Conservation (phyloP, 2,113 vertebrate species). For the Ceratotherium simum region DNA sequence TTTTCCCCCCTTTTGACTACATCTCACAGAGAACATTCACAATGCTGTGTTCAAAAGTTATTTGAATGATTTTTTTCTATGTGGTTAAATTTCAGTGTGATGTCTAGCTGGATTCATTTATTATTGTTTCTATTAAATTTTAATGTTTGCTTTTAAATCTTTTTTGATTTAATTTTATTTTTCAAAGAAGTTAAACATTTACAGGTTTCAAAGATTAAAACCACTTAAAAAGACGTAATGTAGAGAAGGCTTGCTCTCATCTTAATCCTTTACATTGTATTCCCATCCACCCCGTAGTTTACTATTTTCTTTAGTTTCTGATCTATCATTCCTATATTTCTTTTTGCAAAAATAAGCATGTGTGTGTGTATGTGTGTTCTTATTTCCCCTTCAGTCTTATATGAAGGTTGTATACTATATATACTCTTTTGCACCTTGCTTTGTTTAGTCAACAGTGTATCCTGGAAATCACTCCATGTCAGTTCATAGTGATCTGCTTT, state of each 20-base stretch:
- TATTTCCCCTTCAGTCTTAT: not conserved
- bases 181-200: slow-evolving; percentile 1
- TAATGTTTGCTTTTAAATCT: not conserved
- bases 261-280: not conserved
- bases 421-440: not conserved
- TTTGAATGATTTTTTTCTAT: not conserved
- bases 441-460: not conserved
- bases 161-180: slow-evolving; percentile 22
- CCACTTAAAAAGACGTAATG: not conserved
- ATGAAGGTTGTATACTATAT: not conserved
- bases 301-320: not conserved
- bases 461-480: not conserved
- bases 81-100: not conserved
- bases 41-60: not conserved
- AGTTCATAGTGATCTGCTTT: not conserved
- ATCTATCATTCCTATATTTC: not conserved
- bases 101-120: not conserved
- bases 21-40: not conserved
- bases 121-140: not conserved
- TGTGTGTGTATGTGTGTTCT: not conserved
- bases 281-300: not conserved
- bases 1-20: not conserved
- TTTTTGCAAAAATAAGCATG: not conserved
- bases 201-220: not conserved
- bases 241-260: not conserved